Percentiles rank a stretch among this genome's conserved stretches.
phyloP scores from a whole-genome alignment of 2,888 invertebrate genomes.

The Chalcosyrphus nemorum region DNA sequence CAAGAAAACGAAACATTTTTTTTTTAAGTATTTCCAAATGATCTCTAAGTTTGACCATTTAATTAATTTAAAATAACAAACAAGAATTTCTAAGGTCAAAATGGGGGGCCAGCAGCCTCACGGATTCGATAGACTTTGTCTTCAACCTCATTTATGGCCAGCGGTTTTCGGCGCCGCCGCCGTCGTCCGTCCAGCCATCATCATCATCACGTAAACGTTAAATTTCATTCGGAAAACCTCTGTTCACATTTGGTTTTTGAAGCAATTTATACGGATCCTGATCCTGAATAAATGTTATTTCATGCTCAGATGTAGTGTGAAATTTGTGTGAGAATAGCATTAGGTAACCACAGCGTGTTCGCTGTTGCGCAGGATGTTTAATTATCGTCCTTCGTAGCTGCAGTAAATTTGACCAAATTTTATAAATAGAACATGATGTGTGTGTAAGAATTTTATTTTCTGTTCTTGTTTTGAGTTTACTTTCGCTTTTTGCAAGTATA shows the following conservation, averaged over 20 bases:
- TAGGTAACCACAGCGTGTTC: slow-evolving; percentile 53
- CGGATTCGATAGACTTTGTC: slow-evolving; percentile 1
- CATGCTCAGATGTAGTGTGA: slow-evolving; percentile 20
- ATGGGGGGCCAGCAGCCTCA: not conserved
- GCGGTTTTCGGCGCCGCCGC: slow-evolving; percentile 29
- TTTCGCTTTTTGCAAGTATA: slow-evolving; percentile 43
- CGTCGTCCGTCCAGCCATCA: too few species aligned
- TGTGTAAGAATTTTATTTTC: not conserved
- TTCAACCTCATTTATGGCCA: not conserved
- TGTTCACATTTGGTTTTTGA: slow-evolving; percentile 24
- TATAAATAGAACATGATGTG: slow-evolving; percentile 25
- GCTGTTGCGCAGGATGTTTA: slow-evolving; percentile 55
- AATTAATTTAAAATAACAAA: slow-evolving; percentile 25
- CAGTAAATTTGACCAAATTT: not conserved
- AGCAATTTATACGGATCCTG: slow-evolving; percentile 31
- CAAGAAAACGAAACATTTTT: slow-evolving; percentile 10
- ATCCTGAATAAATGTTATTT: slow-evolving; percentile 58
- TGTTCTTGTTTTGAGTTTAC: slow-evolving; percentile 26
- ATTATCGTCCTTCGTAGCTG: slow-evolving; percentile 28
- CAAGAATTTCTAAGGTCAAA: not conserved
- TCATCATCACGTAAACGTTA: not conserved
- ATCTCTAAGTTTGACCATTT: slow-evolving; percentile 49
- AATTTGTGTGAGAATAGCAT: slow-evolving; percentile 24
- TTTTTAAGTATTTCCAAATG: slow-evolving; percentile 61
- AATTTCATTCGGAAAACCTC: not conserved